phyloP scores from a whole-genome alignment of 1,140 invertebrate genomes.

The Cyclina sinensis region DNA sequence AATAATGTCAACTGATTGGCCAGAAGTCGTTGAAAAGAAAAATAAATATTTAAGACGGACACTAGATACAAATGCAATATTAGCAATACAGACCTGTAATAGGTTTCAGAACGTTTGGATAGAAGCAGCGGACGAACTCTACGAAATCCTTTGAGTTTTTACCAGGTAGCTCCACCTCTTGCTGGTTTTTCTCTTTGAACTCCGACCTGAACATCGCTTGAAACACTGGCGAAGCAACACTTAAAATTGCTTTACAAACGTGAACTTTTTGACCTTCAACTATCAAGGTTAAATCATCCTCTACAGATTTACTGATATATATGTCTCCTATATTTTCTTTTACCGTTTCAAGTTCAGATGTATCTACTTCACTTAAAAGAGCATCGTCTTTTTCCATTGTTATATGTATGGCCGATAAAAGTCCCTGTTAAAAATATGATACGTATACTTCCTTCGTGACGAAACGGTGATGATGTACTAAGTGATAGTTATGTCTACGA shows the following conservation, averaged over 20 bases:
- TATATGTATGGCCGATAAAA: no score
- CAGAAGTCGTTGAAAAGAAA: no score
- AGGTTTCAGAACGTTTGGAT: not conserved
- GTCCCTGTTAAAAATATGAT: no score
- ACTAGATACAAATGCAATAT: no score
- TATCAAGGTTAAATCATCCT: not conserved
- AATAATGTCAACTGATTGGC: no score
- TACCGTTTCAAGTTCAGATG: no score
- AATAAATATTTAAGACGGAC: no score
- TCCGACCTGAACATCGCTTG: constrained; percentile 15
- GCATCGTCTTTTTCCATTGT: no score
- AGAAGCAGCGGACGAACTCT: not conserved
- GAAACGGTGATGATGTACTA: no score
- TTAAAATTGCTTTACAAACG: not conserved
- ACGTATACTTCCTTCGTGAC: no score
- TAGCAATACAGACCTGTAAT: not conserved
- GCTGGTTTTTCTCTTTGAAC: constrained; percentile 6
- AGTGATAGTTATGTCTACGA: no score
- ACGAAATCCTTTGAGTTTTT: not conserved
- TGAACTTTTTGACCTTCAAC: not conserved
- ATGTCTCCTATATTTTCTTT: not conserved
- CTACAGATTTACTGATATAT: not conserved
- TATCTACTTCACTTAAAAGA: no score
- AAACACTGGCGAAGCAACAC: constrained; percentile 9
- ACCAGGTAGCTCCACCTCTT: not conserved